phyloP scores from a whole-genome alignment of 2,113 vertebrate genomes.

The Meles meles region DNA sequence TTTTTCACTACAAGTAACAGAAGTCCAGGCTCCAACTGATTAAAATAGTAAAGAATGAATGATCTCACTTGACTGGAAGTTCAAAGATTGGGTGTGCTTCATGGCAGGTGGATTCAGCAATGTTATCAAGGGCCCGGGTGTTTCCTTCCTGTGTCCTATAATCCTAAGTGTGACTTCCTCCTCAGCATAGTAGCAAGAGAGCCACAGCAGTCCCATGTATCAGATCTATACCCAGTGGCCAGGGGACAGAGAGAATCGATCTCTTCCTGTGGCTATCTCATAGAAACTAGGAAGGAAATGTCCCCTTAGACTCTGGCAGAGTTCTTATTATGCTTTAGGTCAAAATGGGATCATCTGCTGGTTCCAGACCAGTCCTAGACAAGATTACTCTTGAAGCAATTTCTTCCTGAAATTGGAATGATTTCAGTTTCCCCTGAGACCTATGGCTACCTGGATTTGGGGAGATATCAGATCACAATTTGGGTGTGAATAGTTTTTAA shows the following conservation, averaged over 20 bases:
- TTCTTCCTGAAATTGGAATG: neutral
- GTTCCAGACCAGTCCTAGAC: neutral
- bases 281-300: neutral
- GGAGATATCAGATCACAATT: neutral
- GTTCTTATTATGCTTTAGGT: neutral
- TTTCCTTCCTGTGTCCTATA: neutral
- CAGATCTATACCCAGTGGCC: neutral
- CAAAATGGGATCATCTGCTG: neutral
- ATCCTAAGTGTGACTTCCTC: neutral
- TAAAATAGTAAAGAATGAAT: constrained; percentile 13
- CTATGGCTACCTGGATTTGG: neutral
- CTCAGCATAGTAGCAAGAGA: neutral
- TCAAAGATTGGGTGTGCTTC: neutral
- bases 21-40: neutral
- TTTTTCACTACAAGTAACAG: neutral
- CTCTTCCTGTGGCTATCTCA: neutral
- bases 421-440: neutral
- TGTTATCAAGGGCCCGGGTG: neutral
- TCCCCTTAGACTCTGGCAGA: neutral
- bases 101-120: neutral
- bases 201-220: neutral
- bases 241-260: neutral
- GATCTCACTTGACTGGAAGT: neutral
- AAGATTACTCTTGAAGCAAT: neutral
- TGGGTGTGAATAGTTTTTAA: neutral